These are phyloP conservation scores for Cuculus canorus DNA, from an alignment of 2,797 vertebrate species.

Conservation along the genomic window DNA sequence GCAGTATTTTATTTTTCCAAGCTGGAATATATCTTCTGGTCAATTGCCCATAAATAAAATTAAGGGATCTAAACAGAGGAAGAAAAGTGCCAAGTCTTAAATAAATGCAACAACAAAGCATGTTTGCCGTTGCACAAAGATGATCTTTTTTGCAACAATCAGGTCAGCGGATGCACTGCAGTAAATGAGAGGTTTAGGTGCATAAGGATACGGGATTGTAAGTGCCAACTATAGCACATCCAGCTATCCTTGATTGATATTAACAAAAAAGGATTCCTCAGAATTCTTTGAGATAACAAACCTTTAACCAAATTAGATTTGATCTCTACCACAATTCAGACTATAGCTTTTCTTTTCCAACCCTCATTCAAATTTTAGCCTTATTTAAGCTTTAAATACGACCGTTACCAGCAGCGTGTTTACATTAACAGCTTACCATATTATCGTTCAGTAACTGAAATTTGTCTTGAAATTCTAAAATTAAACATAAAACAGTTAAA, in stretches of 20 bases:
- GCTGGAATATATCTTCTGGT: neutral
- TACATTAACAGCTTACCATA: neutral
- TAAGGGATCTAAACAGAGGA: neutral
- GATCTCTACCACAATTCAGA: neutral
- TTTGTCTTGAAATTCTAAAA: neutral
- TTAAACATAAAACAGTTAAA: slow-evolving; percentile 14
- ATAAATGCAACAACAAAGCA: neutral
- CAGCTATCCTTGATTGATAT: neutral
- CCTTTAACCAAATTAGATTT: neutral
- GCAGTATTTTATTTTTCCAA: neutral
- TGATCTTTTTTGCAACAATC: neutral
- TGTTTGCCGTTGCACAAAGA: neutral
- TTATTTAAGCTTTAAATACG: neutral
- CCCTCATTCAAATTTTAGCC: neutral
- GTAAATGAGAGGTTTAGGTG: neutral
- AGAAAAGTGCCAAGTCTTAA: neutral
- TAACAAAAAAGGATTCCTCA: neutral
- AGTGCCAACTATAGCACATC: neutral
- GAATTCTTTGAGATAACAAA: neutral
- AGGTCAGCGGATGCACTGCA: neutral
- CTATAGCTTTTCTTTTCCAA: neutral
- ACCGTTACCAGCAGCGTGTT: neutral
- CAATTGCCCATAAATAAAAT: neutral
- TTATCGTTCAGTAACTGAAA: neutral
- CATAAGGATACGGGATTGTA: neutral